These are phyloP conservation scores for Calidris pugnax DNA, from an alignment of 2,113 vertebrate species.

Conservation along the genomic window DNA sequence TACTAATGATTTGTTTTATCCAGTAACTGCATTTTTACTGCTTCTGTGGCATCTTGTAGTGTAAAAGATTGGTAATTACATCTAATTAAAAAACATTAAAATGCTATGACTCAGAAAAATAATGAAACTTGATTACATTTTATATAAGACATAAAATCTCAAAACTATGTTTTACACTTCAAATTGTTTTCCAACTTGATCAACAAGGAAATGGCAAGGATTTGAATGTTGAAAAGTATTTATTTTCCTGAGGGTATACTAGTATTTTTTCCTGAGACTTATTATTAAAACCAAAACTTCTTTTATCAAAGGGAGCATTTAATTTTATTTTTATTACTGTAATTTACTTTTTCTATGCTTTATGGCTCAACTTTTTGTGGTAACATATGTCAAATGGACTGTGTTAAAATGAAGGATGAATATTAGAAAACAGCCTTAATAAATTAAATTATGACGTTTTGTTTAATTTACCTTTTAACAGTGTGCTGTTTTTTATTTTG, in stretches of 20 bases:
- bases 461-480: neutral
- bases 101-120: slow-evolving; percentile 52
- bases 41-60: neutral
- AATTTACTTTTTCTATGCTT: slow-evolving; percentile 20
- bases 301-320: neutral
- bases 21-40: neutral
- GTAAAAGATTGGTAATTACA: slow-evolving; percentile 52
- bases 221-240: neutral
- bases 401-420: neutral
- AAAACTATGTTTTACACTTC: slow-evolving; percentile 21
- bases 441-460: neutral
- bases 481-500: neutral
- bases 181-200: slow-evolving; percentile 17
- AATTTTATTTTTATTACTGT: neutral
- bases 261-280: neutral
- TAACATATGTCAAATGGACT: neutral
- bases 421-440: neutral
- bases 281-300: neutral
- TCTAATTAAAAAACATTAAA: slow-evolving; percentile 69
- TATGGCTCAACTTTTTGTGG: neutral
- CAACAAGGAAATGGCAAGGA: neutral
- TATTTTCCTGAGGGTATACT: neutral
- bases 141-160: slow-evolving; percentile 28
- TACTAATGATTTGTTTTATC: neutral
- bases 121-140: slow-evolving; percentile 62